Conservation (phyloP, 2,888 invertebrate genomes). For the Melanchra persicariae region DNA sequence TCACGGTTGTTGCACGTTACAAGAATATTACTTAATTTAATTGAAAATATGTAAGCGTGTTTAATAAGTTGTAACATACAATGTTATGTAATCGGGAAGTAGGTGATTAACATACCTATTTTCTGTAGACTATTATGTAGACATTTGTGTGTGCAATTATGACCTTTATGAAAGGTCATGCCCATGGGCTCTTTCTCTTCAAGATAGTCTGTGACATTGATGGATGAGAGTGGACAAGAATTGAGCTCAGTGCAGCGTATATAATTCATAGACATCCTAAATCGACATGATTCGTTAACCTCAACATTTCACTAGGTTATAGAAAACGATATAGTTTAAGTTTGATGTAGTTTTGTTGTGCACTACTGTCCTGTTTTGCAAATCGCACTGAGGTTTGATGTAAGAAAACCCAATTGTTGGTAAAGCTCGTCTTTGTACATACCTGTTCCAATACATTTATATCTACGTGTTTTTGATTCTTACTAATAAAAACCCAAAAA, state of each 20-base stretch:
- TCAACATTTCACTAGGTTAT: too few relatives aligned
- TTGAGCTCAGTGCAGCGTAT: background rate
- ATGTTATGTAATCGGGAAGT: conserved; percentile 30
- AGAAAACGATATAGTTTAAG: too few relatives aligned
- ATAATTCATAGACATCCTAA: background rate
- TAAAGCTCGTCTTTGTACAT: too few relatives aligned
- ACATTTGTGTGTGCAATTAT: background rate
- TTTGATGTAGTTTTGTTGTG: too few relatives aligned
- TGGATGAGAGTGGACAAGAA: background rate
- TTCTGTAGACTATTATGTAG: too few relatives aligned
- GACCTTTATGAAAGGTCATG: background rate
- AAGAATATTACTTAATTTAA: conserved; percentile 51
- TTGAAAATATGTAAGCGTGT: conserved; percentile 36
- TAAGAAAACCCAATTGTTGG: too few relatives aligned
- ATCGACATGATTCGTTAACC: too few relatives aligned
- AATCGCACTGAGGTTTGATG: too few relatives aligned
- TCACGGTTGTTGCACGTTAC: conserved; percentile 43
- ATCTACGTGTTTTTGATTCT: too few relatives aligned
- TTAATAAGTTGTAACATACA: conserved; percentile 17
- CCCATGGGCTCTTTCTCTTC: background rate
- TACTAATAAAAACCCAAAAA: too few relatives aligned
- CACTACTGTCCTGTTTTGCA: too few relatives aligned
- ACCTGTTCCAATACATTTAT: too few relatives aligned
- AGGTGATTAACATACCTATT: background rate
- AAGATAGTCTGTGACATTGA: background rate